Percentiles rank a stretch among this genome's conserved stretches.
These are phyloP conservation scores for Nicator chloris DNA, from an alignment of 2,113 vertebrate species.

Conservation along the genomic window DNA sequence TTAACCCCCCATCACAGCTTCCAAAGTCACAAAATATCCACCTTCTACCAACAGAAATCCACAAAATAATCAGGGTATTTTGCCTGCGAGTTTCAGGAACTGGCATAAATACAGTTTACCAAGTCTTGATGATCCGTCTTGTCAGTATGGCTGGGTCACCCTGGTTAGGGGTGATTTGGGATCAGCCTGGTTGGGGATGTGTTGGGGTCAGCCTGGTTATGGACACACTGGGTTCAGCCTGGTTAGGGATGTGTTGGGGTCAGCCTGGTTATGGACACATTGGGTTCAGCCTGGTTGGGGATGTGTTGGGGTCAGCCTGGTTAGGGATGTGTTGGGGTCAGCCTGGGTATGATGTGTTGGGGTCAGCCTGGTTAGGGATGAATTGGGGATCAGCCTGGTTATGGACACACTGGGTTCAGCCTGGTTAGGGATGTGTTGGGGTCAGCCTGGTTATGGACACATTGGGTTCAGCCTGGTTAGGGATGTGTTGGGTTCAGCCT, in stretches of 20 bases:
- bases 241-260: neutral
- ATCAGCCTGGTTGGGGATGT: neutral
- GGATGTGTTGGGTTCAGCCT: no score
- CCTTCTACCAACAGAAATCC: accelerated
- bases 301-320: neutral
- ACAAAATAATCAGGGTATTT: accelerated
- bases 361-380: no score
- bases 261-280: neutral
- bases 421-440: neutral
- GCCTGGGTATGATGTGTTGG: neutral
- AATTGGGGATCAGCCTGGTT: neutral
- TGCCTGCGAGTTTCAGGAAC: neutral
- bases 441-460: accelerated
- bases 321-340: neutral
- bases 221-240: neutral
- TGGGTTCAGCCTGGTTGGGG: neutral
- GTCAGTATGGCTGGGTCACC: neutral
- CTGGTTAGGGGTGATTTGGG: neutral
- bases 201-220: no score
- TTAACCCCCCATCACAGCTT: accelerated
- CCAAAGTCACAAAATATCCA: neutral
- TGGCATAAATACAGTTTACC: neutral
- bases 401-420: no score
- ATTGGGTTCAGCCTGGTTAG: accelerated
- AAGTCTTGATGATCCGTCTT: neutral